Base-by-base conservation (phyloP, 1,140 invertebrate genomes). In the Ptiloglossa arizonensis region DNA sequence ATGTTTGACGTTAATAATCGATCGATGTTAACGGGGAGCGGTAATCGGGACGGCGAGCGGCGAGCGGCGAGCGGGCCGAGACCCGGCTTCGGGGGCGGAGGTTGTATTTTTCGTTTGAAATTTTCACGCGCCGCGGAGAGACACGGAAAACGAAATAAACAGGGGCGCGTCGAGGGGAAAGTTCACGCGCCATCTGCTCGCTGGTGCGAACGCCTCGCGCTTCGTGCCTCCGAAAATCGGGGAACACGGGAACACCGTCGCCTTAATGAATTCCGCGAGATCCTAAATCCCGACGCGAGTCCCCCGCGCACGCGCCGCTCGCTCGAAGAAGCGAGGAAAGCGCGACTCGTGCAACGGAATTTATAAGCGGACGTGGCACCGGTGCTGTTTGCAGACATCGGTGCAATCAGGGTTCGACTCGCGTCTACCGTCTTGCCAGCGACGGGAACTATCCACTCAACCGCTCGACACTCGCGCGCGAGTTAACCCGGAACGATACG, bases 121-220 rank as follows among this genome's bases (percentile, higher is more conserved):
- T 75, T 54, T 9, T 11, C 29, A n/a, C 29, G 27, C 41, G 44
- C 8, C 54, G 68, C 35, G 22, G 22, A 17, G 13, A 27, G 38
- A 22, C 32, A 19, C 54, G 54, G 57, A 50, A 60, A 63, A 63
- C 22, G 41, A 27, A 72, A 72, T 50, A 63, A 72, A 72, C 70
- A 50, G n/a, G n/a, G n/a, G 24, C 44, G 17, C 27, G 27, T 32
- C 41, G 41, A 41, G 41, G 46, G 46, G 35, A 19, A 64, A 73
- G 60, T 73, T 73, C 52, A 64, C 70, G 60, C 35, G 70, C 32
- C 70, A 73, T 73, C 70, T 62, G 46, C 17, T 29, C 60, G 70
- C 24, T 52, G 44, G 60, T 63, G 63, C 24, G 38, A 50, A 72
- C n/a, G 17, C 11, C 59, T 73, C 70, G 44, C 24, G 32, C 35